A percentile compares a stretch with the other conserved stretches of the same genome.
Evolutionary conservation across 2,113 vertebrate species (phyloP).

Genomic region (Xyrauchen texanus): DNA sequence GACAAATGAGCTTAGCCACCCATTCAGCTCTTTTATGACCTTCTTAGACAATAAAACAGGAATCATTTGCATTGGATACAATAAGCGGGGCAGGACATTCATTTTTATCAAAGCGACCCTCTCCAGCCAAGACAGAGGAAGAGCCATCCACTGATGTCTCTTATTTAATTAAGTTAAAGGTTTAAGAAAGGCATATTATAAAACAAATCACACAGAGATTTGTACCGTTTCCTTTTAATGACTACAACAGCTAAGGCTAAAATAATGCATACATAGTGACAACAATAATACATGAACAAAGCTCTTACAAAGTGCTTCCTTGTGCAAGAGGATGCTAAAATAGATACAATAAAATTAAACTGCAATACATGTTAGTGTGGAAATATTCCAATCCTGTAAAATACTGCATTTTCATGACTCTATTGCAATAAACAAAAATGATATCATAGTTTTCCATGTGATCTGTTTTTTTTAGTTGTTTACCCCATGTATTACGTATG

Average conservation of each 20-base stretch:
- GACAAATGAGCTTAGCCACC: no score
- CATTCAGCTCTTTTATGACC: no score
- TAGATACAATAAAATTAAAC: slow-evolving; percentile 54
- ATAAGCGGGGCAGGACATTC: no score
- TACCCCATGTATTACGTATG: slow-evolving; percentile 6
- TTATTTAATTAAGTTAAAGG: not conserved
- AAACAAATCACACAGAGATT: not conserved
- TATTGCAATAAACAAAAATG: slow-evolving; percentile 50
- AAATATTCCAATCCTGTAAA: slow-evolving; percentile 52
- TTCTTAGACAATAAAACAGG: no score
- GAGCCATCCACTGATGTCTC: no score
- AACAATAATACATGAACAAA: slow-evolving; percentile 59
- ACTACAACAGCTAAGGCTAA: slow-evolving; percentile 67
- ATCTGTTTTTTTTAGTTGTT: not conserved
- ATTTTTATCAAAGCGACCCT: no score
- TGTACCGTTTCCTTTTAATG: slow-evolving; percentile 70
- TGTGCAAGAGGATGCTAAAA: slow-evolving; percentile 67
- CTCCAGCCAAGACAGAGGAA: no score
- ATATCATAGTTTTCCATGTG: slow-evolving; percentile 18
- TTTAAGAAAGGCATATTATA: not conserved
- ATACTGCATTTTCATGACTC: slow-evolving; percentile 53
- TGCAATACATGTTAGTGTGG: slow-evolving; percentile 57
- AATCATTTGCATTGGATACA: no score
- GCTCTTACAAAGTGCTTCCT: slow-evolving; percentile 66
- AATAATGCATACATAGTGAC: slow-evolving; percentile 67